Conservation (phyloP, 2,888 invertebrate genomes). For the Scaptomyza caliginosa region DNA sequence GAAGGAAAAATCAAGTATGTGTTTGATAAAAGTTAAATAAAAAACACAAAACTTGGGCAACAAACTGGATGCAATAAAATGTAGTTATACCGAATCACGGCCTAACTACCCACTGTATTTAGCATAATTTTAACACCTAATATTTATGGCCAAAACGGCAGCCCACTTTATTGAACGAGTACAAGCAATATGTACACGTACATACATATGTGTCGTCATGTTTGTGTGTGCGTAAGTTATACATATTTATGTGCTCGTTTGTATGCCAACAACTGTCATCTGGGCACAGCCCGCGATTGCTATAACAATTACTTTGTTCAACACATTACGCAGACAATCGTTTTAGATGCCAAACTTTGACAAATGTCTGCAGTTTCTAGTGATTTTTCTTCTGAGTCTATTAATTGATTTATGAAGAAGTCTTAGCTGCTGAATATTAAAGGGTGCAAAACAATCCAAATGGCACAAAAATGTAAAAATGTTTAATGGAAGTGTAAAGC, state of each 20-base stretch:
- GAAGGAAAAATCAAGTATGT: constrained; percentile 32
- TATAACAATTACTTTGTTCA: constrained; percentile 54
- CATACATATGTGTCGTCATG: background rate
- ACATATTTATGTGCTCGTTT: constrained; percentile 63
- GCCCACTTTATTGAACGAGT: constrained; percentile 43
- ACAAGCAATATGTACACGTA: constrained; percentile 24
- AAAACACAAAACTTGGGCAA: constrained; percentile 22
- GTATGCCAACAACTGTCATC: constrained; percentile 60
- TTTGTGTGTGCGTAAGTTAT: constrained; percentile 22
- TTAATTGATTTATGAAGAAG: constrained; percentile 27
- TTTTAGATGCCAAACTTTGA: constrained; percentile 42
- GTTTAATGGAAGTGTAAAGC: constrained; percentile 44
- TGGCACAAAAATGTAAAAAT: constrained; percentile 13
- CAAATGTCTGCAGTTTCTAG: constrained; percentile 27
- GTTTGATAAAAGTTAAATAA: background rate
- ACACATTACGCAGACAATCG: constrained; percentile 45
- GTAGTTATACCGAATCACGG: constrained; percentile 42
- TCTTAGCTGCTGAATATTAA: constrained; percentile 7
- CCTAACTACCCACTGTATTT: constrained; percentile 58
- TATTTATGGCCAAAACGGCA: constrained; percentile 63
- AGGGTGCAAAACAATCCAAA: constrained; percentile 17
- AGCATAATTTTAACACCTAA: constrained; percentile 68
- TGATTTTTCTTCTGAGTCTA: constrained; percentile 1
- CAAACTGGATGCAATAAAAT: constrained; percentile 48
- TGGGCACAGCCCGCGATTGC: constrained; percentile 50